Conservation (phyloP, 2,113 vertebrate genomes). For the Egretta garzetta region DNA sequence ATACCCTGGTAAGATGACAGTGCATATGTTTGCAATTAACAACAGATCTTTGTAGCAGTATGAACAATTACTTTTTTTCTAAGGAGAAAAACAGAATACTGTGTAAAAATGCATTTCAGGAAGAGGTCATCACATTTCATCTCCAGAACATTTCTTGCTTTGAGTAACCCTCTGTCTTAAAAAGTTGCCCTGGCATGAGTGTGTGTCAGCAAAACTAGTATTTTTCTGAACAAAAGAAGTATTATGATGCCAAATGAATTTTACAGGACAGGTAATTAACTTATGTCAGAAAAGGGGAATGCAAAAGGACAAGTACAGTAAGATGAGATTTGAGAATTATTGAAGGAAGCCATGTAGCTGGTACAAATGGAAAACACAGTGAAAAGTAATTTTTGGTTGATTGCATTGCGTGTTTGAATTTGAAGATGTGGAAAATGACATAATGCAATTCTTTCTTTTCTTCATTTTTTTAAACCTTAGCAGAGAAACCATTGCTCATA, state of each 20-base stretch:
- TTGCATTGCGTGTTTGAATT: background rate
- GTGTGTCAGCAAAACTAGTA: background rate
- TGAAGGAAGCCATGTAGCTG: background rate
- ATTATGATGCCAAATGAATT: background rate
- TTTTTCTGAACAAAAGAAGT: background rate
- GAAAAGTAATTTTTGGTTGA: background rate
- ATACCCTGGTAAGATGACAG: background rate
- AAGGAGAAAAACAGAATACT: background rate
- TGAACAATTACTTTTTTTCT: background rate
- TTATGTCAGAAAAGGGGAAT: background rate
- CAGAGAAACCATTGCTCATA: background rate
- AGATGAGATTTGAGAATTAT: background rate
- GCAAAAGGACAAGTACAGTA: background rate
- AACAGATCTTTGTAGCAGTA: background rate
- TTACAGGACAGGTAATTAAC: background rate
- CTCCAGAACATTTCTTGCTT: background rate
- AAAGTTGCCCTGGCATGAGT: background rate
- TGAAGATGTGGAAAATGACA: background rate
- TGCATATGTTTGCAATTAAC: background rate
- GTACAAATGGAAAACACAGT: background rate
- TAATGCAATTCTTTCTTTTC: background rate
- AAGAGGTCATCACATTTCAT: fast-evolving
- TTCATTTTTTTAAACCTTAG: background rate
- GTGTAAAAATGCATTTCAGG: background rate
- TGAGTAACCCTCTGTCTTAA: background rate